A percentile compares a stretch with the other conserved stretches of the same genome.
These are phyloP conservation scores for Dryobotodes eremita DNA, from an alignment of 2,888 invertebrate species.

Conservation along the genomic window DNA sequence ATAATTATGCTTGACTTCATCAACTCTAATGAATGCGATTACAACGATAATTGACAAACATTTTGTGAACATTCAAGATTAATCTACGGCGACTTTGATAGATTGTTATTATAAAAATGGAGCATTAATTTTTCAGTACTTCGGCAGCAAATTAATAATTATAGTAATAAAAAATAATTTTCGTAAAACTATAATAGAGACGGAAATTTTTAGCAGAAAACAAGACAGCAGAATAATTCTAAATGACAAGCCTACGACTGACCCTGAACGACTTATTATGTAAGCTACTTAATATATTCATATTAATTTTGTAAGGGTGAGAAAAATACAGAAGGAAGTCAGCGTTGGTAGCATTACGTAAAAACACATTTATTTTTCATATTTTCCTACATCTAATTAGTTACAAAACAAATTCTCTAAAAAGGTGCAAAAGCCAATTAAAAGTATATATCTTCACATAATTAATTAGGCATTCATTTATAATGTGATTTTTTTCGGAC, in stretches of 20 bases:
- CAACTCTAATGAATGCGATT: slow-evolving; percentile 40
- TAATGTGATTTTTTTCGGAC: slow-evolving; percentile 55
- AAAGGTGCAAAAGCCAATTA: slow-evolving; percentile 36
- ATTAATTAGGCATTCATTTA: slow-evolving; percentile 62
- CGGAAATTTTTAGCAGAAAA: not conserved
- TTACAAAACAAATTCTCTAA: not conserved
- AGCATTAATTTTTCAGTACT: not conserved
- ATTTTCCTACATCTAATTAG: not conserved
- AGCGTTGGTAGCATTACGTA: not conserved
- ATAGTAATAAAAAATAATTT: not conserved
- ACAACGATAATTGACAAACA: slow-evolving; percentile 44
- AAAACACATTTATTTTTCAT: not conserved
- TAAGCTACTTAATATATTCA: not conserved
- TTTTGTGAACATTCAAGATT: slow-evolving; percentile 33
- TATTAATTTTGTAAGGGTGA: not conserved
- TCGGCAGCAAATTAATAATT: not conserved
- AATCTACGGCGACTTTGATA: slow-evolving; percentile 19
- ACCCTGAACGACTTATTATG: not conserved
- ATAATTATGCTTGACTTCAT: slow-evolving; percentile 42
- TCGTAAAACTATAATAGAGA: not conserved
- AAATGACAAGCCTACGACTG: not conserved
- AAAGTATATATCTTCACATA: slow-evolving; percentile 39
- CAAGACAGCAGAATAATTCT: not conserved
- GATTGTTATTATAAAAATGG: not conserved
- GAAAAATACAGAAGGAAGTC: not conserved